These are phyloP conservation scores for Pseudochaenichthys georgianus DNA, from an alignment of 2,797 vertebrate species.

Conservation along the genomic window DNA sequence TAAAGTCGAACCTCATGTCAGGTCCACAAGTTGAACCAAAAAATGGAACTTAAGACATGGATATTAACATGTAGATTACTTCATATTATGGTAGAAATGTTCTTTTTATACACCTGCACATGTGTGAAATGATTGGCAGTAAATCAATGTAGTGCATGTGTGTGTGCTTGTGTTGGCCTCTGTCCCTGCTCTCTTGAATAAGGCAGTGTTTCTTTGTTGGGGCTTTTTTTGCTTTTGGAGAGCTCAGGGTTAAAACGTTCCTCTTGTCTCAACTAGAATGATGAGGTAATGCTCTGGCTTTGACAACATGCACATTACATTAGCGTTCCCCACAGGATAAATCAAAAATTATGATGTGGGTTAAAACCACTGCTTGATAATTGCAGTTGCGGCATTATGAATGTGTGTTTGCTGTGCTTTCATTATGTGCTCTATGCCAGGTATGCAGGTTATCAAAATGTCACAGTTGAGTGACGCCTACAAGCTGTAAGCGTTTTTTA, in stretches of 20 bases:
- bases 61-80: conserved; percentile 73
- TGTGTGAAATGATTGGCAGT: conserved; percentile 82
- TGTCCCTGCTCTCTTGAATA: conserved; percentile 76
- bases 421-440: conserved; percentile 29
- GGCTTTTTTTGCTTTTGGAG: conserved; percentile 62
- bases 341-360: conserved; percentile 74
- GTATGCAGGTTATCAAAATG: conserved; percentile 58
- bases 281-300: conserved; percentile 80
- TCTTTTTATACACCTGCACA: conserved; percentile 81
- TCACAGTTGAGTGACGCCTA: conserved; percentile 47
- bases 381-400: conserved; percentile 63
- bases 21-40: conserved; percentile 70
- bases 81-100: conserved; percentile 77
- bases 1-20: conserved; percentile 66
- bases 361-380: conserved; percentile 68
- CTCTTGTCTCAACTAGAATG: conserved; percentile 78
- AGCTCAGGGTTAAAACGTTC: conserved; percentile 77
- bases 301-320: conserved; percentile 67
- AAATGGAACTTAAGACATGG: conserved; percentile 65
- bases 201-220: conserved; percentile 78
- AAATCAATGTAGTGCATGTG: conserved; percentile 80
- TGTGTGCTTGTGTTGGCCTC: conserved; percentile 83
- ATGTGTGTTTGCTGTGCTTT: conserved; percentile 37
- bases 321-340: conserved; percentile 74
- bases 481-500: conserved; percentile 13